Percentiles rank a stretch among this genome's conserved stretches.
Evolutionary conservation across 2,888 invertebrate species (phyloP).

Genomic region (Philereme vetulata): DNA sequence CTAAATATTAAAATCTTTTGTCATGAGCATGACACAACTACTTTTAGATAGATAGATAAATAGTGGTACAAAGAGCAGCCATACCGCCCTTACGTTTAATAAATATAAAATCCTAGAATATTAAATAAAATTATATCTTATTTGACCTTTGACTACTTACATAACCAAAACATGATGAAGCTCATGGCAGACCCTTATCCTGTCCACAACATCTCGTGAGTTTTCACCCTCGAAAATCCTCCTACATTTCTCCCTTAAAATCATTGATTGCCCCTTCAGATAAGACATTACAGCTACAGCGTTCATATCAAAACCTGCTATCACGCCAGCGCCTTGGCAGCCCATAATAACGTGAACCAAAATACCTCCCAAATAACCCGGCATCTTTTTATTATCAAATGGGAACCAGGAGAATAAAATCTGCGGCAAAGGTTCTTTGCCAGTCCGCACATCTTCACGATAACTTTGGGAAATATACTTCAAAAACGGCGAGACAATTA

Average conservation of each 20-base stretch:
- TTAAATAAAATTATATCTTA: neutral
- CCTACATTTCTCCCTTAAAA: slow-evolving; percentile 53
- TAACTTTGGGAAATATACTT: slow-evolving; percentile 50
- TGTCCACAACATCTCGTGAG: slow-evolving; percentile 36
- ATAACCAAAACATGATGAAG: slow-evolving; percentile 57
- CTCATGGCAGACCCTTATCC: slow-evolving; percentile 62
- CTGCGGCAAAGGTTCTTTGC: slow-evolving; percentile 55
- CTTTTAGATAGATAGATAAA: too few relatives aligned
- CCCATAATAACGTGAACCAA: slow-evolving; percentile 53
- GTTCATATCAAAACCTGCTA: slow-evolving; percentile 59
- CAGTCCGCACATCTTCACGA: slow-evolving; percentile 49
- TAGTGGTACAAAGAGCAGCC: too few relatives aligned
- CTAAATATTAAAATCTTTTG: too few relatives aligned
- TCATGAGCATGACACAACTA: too few relatives aligned
- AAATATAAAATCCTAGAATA: neutral
- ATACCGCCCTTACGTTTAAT: too few relatives aligned
- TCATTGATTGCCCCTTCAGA: slow-evolving; percentile 62
- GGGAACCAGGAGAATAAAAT: slow-evolving; percentile 69
- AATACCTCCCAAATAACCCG: slow-evolving; percentile 56
- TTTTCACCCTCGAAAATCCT: slow-evolving; percentile 47
- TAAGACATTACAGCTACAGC: slow-evolving; percentile 62
- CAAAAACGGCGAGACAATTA: slow-evolving; percentile 52
- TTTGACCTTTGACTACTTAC: slow-evolving; percentile 46
- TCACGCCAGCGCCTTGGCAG: slow-evolving; percentile 52
- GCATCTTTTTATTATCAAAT: slow-evolving; percentile 57